Evolutionary conservation across 2,113 vertebrate genomes (phyloP).

Genomic region (Prochilodus magdalenae): DNA sequence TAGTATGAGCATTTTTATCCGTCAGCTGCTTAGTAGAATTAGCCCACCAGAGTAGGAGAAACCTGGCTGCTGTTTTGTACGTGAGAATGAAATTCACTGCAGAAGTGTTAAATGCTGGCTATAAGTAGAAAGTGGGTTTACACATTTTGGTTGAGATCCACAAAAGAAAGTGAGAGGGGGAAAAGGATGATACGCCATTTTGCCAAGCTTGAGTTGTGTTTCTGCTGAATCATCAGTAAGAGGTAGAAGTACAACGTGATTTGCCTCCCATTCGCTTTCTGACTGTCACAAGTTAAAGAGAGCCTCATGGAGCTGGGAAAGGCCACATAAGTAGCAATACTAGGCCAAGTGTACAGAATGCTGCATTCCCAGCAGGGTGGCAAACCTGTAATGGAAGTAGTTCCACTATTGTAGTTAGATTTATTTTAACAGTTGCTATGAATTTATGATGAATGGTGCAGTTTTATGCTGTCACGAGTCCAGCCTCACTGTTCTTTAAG

Average conservation of each 20-base stretch:
- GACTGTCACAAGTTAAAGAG: neutral
- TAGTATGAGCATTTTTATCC: no score
- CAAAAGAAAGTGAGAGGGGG: neutral
- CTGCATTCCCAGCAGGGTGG: no score
- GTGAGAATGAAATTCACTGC: neutral
- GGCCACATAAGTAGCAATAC: neutral
- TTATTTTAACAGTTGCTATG: no score
- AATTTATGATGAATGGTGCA: no score
- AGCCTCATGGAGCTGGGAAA: neutral
- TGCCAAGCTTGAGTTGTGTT: neutral
- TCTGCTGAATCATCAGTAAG: slow-evolving; percentile 14
- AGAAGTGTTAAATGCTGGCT: neutral
- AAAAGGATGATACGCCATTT: slow-evolving; percentile 8
- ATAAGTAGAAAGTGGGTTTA: neutral
- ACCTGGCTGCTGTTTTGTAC: neutral
- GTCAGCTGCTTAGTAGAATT: no score
- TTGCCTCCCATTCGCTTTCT: neutral
- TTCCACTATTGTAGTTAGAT: no score
- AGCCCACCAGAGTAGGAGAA: neutral
- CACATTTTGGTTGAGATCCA: neutral
- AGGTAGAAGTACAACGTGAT: neutral
- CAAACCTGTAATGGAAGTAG: no score
- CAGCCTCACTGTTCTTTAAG: no score
- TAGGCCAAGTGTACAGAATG: neutral
- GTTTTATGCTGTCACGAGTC: no score